These are phyloP conservation scores for Nymphalis io DNA, from an alignment of 1,140 invertebrate genomes.

Conservation along the genomic window DNA sequence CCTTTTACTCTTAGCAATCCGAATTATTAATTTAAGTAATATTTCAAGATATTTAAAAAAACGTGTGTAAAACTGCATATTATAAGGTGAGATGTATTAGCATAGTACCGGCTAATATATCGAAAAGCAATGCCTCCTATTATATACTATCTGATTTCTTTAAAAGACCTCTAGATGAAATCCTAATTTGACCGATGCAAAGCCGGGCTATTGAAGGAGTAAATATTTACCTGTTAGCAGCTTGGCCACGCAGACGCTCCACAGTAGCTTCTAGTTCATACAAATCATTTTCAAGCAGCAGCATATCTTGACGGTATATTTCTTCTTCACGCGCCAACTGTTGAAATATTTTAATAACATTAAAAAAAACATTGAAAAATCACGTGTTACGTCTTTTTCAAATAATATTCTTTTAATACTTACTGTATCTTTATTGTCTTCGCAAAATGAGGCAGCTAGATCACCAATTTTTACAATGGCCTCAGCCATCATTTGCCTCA, in stretches of 20 bases:
- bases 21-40: too few species aligned
- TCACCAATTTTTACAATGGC: constrained; percentile 92
- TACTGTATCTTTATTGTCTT: constrained; percentile 66
- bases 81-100: too few species aligned
- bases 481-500: constrained; percentile 94
- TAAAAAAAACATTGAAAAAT: background rate
- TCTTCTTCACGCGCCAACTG: constrained; percentile 84
- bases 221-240: constrained; percentile 88
- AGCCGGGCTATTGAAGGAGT: background rate
- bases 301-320: constrained; percentile 94
- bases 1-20: too few species aligned
- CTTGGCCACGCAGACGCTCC: constrained; percentile 95
- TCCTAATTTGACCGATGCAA: background rate
- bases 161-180: too few species aligned
- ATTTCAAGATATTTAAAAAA: too few species aligned
- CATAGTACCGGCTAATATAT: too few species aligned
- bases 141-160: too few species aligned
- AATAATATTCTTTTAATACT: constrained; percentile 10
- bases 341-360: constrained; percentile 39
- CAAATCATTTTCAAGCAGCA: constrained; percentile 94
- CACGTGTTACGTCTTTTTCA: background rate
- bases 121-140: too few species aligned
- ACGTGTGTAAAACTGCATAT: too few species aligned
- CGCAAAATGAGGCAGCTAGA: constrained; percentile 74
- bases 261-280: constrained; percentile 96